These are phyloP conservation scores for Drosophila athabasca DNA, from an alignment of 1,140 invertebrate genomes.

Conservation along the genomic window DNA sequence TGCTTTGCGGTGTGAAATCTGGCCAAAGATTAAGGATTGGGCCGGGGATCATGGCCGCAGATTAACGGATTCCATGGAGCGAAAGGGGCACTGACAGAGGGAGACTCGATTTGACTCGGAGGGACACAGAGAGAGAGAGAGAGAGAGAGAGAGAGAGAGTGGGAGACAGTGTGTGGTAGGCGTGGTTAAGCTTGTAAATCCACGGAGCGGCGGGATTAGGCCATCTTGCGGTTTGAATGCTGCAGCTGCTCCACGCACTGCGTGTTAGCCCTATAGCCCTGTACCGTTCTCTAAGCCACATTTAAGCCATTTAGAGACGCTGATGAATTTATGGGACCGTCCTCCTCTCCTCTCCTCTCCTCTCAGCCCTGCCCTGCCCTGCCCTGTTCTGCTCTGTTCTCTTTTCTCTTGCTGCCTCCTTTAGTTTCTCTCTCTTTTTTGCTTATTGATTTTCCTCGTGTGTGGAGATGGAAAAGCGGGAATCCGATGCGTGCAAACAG, in stretches of 20 bases:
- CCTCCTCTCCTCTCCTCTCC: constrained; percentile 2
- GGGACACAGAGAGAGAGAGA: not conserved
- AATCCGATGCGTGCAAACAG: constrained; percentile 60
- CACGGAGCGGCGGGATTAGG: constrained; percentile 53
- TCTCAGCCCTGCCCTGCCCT: constrained; percentile 22
- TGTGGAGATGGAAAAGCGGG: constrained; percentile 27
- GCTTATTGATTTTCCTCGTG: constrained; percentile 45
- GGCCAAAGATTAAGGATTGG: constrained; percentile 55
- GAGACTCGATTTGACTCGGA: not conserved
- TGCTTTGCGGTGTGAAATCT: constrained; percentile 56
- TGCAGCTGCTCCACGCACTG: constrained; percentile 9
- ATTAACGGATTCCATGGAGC: constrained; percentile 45
- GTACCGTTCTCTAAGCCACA: constrained; percentile 23
- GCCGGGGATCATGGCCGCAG: constrained; percentile 41
- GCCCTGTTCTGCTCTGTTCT: not conserved
- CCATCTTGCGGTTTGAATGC: constrained; percentile 73
- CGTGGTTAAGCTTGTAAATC: constrained; percentile 64
- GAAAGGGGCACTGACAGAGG: not conserved
- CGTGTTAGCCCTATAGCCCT: not conserved
- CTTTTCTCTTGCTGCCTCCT: not conserved
- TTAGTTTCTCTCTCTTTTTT: constrained; percentile 3
- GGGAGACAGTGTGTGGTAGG: constrained; percentile 22
- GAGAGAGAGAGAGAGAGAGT: too few species aligned
- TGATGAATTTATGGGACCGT: constrained; percentile 75
- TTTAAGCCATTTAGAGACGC: constrained; percentile 71